Evolutionary conservation across 1,140 invertebrate genomes (phyloP), one percentile per base, ranked within the genome.

Genomic region (Drosophila tani): DNA sequence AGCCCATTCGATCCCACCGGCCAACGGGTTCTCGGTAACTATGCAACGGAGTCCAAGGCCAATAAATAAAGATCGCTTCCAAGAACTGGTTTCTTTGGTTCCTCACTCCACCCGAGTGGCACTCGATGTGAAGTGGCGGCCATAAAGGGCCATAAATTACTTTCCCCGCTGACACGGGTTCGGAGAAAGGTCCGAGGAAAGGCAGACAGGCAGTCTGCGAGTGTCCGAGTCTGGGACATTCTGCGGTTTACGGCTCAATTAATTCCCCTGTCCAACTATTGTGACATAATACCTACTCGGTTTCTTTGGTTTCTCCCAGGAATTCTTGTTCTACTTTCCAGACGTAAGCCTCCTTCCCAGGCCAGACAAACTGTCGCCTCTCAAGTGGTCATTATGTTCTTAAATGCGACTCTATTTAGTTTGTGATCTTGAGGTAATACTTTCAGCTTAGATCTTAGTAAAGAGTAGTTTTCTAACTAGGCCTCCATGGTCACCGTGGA

Each of bases 1-100:
- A 96, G 96, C 76, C 97, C 97, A 7, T 98, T 98, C 84, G 97
- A 98, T 93, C 96, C 96, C 1, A 94, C 94, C 14, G 75, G 91
- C n/a, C 81, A 91, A 58, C 83, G 92, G 21, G 83, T 93, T 40
- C 68, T 92, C 29, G 92, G 92, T 60, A 91, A 90, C 47, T 93
- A 93, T 56, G 56, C 45, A 70, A 21, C 19, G n/a, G 68, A 73
- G 27, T 50, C 45, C 21, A 29, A 43, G 27, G n/a, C 53, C 38
- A 73, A 73, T 51, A 63, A 74, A 75, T 68, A 81, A 75, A 75
- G 45, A 55, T 43, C n/a, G 11, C 40, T 79, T 79, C 76, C 53
- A 45, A 63, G 76, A 79, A 79, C 43, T 51, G 9, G 45, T 67
- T 70, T 46, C 63, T 1, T 45, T 27, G 15, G n/a, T n/a, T n/a